phyloP scores from a whole-genome alignment of 37 sponge, comb jelly and placozoan species.

The Aplysina aerophoba region DNA sequence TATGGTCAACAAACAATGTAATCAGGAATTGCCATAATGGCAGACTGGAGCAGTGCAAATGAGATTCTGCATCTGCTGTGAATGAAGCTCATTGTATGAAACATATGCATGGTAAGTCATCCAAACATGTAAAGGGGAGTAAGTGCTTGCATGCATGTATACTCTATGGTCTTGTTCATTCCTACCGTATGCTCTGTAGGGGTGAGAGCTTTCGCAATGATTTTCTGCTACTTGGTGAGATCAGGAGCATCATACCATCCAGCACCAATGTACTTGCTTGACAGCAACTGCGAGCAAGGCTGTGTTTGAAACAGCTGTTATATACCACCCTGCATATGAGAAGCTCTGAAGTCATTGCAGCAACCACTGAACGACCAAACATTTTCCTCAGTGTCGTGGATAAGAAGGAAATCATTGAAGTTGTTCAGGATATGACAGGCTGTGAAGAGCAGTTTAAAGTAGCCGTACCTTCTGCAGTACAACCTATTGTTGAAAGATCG shows the following conservation, averaged over 20 bases:
- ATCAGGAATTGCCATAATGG: neutral
- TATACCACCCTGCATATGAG: conserved; percentile 15
- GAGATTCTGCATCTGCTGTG: conserved; percentile 11
- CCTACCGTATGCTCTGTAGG: conserved; percentile 1
- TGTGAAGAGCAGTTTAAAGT: conserved; percentile 13
- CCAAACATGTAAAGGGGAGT: neutral
- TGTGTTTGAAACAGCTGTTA: neutral
- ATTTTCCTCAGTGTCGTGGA: conserved; percentile 16
- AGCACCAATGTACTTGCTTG: conserved; percentile 24
- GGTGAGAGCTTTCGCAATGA: conserved; percentile 27
- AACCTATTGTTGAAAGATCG: conserved; percentile 16
- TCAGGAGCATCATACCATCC: conserved; percentile 34
- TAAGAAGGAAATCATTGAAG: conserved; percentile 9
- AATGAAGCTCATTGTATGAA: conserved; percentile 34
- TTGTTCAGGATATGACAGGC: conserved; percentile 24
- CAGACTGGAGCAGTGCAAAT: conserved; percentile 38
- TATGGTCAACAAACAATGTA: no score
- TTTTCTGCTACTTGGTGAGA: conserved; percentile 17
- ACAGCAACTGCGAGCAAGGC: conserved; percentile 33
- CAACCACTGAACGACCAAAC: conserved; percentile 4
- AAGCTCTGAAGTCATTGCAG: conserved; percentile 22
- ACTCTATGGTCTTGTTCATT: neutral
- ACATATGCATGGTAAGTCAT: conserved; percentile 14
- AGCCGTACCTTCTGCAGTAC: neutral
- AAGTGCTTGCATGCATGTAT: neutral